Evolutionary conservation across 2,797 vertebrate genomes (phyloP), one percentile per base, ranked within the genome.

Genomic region (Pipistrellus nathusii): DNA sequence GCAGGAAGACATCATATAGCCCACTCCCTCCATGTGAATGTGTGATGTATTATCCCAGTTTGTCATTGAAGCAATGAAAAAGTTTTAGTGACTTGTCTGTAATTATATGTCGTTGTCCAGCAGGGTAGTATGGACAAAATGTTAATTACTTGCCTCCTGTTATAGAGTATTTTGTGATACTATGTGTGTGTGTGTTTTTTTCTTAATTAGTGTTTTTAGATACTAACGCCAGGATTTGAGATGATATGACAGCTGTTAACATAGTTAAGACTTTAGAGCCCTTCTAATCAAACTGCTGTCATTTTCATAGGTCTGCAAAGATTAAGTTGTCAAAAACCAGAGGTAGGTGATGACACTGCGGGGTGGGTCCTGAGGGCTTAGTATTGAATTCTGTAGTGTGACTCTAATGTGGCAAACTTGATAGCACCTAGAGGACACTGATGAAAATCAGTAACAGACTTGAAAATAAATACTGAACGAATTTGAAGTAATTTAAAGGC

Each of bases 161-260:
- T 64, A 20, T 62, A 27, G 48, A 81, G 41, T 77, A 38, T 84
- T 90, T 77, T 78, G 35, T 90, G 46, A 18, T 88, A 59, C 23
- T 44, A 78, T 85, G 59, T 62, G 15, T 66, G 38, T 41, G 38
- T 41, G 38, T 44, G 44, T 59, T 72, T 62, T 62, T n/a, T 88
- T 91, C 77, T 80, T 71, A 78, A 86, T 95, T 85, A 94, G 5
- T 51, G 41, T 85, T 53, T 93, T 89, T 92, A 71, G 44, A 48
- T 97, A n/a, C 64, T 77, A 77, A 35, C 73, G 73, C 69, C 64
- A 62, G 59, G 64, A 30, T 69, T 62, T 82, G 59, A 71, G 59
- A 83, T 88, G 44, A 88, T 77, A 78, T 85, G 78, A 87, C 64
- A 83, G 38, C 13, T 85, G 82, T 21, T 91, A 93, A 59, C 17